phyloP scores from a whole-genome alignment of 2,797 vertebrate genomes.

The Hapalemur alaotrensis region DNA sequence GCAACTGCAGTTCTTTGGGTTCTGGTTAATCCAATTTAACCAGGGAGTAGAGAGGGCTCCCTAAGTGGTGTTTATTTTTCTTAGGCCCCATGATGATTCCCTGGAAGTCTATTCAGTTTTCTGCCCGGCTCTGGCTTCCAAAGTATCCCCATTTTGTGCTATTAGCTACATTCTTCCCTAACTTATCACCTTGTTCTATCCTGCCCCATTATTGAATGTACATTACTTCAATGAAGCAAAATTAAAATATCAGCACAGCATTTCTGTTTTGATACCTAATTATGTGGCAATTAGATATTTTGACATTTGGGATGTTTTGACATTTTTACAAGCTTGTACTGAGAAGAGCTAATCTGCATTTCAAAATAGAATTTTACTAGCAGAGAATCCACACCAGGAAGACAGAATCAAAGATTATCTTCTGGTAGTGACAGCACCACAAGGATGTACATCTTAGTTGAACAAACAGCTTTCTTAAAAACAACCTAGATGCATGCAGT shows the following conservation, averaged over 20 bases:
- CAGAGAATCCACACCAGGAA: background rate
- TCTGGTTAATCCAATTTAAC: background rate
- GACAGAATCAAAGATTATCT: conserved; percentile 25
- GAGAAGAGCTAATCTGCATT: conserved; percentile 47
- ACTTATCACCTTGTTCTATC: background rate
- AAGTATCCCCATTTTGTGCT: background rate
- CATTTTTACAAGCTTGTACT: conserved; percentile 9
- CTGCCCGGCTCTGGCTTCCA: background rate
- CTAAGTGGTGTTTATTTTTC: background rate
- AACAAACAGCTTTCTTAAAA: background rate
- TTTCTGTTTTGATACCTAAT: background rate
- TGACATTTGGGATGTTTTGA: conserved; percentile 13
- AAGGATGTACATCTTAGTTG: background rate
- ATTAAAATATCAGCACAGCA: conserved; percentile 1
- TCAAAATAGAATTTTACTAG: conserved; percentile 36
- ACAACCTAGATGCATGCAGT: background rate
- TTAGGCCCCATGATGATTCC: background rate
- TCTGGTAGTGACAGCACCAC: background rate
- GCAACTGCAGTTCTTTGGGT: background rate
- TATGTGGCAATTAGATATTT: background rate
- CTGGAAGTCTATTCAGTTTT: background rate
- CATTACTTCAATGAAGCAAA: background rate
- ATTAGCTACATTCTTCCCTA: background rate
- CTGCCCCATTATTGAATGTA: background rate
- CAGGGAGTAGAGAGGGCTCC: background rate